Evolutionary conservation across 2,113 vertebrate species (phyloP).

Genomic region (Gallinago media): DNA sequence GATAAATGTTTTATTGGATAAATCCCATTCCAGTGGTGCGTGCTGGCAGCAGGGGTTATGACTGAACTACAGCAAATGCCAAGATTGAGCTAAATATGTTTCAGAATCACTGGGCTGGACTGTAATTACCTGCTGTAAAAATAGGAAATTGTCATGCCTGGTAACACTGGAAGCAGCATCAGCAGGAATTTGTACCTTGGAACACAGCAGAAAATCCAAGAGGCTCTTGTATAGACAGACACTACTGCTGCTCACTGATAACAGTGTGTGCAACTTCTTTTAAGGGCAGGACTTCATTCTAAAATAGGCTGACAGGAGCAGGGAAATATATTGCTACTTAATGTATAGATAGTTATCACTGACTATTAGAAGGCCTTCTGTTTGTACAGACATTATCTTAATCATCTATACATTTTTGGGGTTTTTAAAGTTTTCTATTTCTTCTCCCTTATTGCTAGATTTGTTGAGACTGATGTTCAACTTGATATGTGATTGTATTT

Average conservation of each 20-base stretch:
- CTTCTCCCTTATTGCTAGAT: not conserved
- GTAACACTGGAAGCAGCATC: not conserved
- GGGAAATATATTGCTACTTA: not conserved
- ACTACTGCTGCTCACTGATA: not conserved
- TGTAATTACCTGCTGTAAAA: conserved; percentile 31
- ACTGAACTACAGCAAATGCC: not conserved
- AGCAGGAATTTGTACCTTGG: not conserved
- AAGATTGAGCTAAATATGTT: conserved; percentile 13
- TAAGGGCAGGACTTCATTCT: not conserved
- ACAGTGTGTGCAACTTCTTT: not conserved
- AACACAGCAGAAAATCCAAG: not conserved
- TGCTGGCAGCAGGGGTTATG: not conserved
- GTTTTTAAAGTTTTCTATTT: too few species aligned
- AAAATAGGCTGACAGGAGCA: not conserved
- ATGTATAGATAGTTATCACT: not conserved
- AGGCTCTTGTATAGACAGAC: not conserved
- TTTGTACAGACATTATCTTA: not conserved
- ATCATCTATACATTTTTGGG: not conserved
- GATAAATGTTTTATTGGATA: conserved; percentile 26
- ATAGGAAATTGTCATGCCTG: not conserved
- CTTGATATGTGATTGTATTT: not conserved
- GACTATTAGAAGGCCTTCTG: not conserved
- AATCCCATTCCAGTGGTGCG: not conserved
- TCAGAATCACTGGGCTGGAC: not conserved
- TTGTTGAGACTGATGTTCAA: not conserved